Base-by-base conservation (phyloP, 1,140 invertebrate genomes). In the Danaus melanippus region DNA sequence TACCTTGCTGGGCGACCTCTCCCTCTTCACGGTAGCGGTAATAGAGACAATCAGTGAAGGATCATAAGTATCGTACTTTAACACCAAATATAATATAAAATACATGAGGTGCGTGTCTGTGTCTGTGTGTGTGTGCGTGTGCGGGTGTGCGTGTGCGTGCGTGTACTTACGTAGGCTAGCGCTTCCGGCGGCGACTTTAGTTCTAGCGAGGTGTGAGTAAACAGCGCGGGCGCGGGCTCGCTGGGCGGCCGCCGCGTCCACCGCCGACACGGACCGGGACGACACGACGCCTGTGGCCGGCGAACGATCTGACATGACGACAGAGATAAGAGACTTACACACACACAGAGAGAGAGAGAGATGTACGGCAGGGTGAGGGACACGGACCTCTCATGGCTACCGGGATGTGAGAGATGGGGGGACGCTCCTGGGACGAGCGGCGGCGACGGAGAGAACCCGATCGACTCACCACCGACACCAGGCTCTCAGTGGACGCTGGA, bases 221-320 rank as follows among this genome's bases (percentile, higher is more conserved):
- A 94, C 90, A 40, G 93, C 91, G 56, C 95, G 89, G 0, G 92
- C 93, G 67, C 94, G 93, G 11, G 95, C 95, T 51, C 95, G 88
- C 81, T 96, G 93, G 17, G 92, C 95, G 9, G 95, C 95, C 66
- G 94, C 94, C 52, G 96, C 90, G 89, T 98, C 97, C 73, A 98
- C 95, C 43, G 96, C 96, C 65, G 96, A 97, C 72, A 95, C 96
- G 46, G 96, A 98, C 58, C 96, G 91, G 17, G 76, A 72, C 46
- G 71, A 61, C n/a, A 42, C 62, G 15, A 60, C 64, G 50, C 60
- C 42, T 46, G 53, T 51, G 12, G 21, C 21, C 10, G 71, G 68
- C 0, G 79, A 70, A 0, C 80, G 74, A 7, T 82, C 80, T 80
- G 71, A 6, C 9, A 12, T 10, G 10, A n/a, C 12, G 10, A 42